Evolutionary conservation across 2,113 vertebrate genomes (phyloP).

Genomic region (Pelusios castaneus): DNA sequence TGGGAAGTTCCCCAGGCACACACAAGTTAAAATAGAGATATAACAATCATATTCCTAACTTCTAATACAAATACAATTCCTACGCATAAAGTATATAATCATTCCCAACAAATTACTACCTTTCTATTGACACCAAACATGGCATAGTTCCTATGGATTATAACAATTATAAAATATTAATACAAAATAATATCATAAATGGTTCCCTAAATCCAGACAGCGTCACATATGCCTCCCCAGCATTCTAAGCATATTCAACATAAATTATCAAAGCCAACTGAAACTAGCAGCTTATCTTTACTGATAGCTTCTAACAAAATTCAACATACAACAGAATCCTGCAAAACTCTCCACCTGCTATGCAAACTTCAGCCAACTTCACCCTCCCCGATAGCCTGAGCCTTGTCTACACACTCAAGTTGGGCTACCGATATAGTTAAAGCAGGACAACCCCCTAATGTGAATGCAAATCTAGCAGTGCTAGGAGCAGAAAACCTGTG

Average conservation of each 20-base stretch:
- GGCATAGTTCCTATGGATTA: too few relatives aligned
- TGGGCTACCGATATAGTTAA: neutral
- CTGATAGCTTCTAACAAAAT: neutral
- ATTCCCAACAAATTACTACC: too few relatives aligned
- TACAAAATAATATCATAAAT: too few relatives aligned
- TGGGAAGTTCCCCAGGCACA: too few relatives aligned
- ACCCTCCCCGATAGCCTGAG: conserved; percentile 31
- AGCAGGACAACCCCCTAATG: neutral
- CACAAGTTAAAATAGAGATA: too few relatives aligned
- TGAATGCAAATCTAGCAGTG: neutral
- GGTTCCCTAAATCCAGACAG: too few relatives aligned
- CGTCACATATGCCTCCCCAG: neutral
- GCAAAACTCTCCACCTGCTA: neutral
- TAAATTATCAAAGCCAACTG: neutral
- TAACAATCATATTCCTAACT: too few relatives aligned
- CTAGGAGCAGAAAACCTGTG: neutral
- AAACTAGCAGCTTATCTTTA: neutral
- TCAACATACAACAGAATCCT: neutral
- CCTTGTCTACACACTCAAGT: conserved; percentile 45
- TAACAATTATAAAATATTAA: too few relatives aligned
- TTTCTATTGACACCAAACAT: too few relatives aligned
- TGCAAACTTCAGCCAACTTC: neutral
- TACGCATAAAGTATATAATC: too few relatives aligned
- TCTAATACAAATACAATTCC: too few relatives aligned
- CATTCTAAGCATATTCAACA: neutral